These are phyloP conservation scores for Carpatolechia fugitivella DNA, from an alignment of 2,888 invertebrate species.

Conservation along the genomic window DNA sequence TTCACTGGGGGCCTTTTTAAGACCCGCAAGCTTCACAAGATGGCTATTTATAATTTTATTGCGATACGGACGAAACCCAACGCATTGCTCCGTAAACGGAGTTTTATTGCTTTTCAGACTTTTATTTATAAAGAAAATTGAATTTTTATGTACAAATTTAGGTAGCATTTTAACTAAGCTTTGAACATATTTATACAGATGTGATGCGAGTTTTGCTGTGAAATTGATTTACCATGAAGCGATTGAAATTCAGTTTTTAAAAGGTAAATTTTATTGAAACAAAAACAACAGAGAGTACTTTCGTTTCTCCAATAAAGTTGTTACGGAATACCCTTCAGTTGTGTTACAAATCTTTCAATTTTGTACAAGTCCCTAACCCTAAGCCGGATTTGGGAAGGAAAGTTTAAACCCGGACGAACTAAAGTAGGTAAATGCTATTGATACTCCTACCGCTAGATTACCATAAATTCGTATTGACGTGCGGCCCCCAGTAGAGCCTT, in stretches of 20 bases:
- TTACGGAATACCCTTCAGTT: not conserved
- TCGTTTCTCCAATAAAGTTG: not conserved
- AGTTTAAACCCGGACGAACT: not conserved
- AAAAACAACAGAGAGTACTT: not conserved
- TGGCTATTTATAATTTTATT: not conserved
- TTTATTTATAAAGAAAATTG: constrained; percentile 5
- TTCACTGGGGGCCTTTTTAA: too few species aligned
- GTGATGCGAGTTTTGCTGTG: not conserved
- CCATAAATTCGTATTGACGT: constrained; percentile 5
- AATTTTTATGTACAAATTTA: not conserved
- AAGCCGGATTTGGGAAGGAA: constrained; percentile 2
- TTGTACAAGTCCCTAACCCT: not conserved
- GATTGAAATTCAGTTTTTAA: too few species aligned
- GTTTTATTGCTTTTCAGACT: constrained; percentile 1
- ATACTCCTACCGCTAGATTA: constrained; percentile 5
- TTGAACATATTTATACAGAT: not conserved
- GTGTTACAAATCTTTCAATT: constrained; percentile 4
- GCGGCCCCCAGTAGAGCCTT: not conserved
- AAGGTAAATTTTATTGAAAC: not conserved
- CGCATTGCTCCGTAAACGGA: constrained; percentile 1
- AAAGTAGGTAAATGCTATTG: not conserved
- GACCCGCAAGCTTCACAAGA: not conserved
- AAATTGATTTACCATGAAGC: too few species aligned
- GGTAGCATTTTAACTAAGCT: not conserved
- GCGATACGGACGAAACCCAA: not conserved